These are phyloP conservation scores for Hydraecia micacea DNA, from an alignment of 2,888 invertebrate genomes.

Conservation along the genomic window DNA sequence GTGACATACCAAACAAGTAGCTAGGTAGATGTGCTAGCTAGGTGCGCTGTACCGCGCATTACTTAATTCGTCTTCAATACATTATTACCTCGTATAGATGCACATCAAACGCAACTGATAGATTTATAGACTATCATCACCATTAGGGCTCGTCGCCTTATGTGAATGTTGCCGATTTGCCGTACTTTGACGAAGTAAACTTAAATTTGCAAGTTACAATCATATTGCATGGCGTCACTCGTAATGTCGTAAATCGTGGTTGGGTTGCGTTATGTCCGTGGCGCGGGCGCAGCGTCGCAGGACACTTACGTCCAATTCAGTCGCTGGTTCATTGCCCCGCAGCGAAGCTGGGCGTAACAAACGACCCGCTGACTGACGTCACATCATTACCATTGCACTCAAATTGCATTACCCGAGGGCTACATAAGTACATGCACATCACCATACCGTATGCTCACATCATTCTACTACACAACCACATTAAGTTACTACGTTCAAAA, in stretches of 20 bases:
- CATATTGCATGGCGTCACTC: constrained; percentile 73
- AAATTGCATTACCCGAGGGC: constrained; percentile 76
- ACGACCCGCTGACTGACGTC: constrained; percentile 84
- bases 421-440: constrained; percentile 59
- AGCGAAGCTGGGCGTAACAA: constrained; percentile 78
- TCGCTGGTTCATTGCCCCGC: constrained; percentile 86
- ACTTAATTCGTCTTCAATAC: constrained; percentile 40
- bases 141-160: constrained; percentile 32
- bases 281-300: constrained; percentile 77
- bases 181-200: constrained; percentile 63
- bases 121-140: constrained; percentile 58
- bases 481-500: constrained; percentile 38
- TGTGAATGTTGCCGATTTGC: constrained; percentile 43
- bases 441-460: constrained; percentile 30
- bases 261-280: constrained; percentile 80
- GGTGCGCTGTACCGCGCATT: constrained; percentile 8
- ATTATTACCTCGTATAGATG: constrained; percentile 36
- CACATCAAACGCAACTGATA: constrained; percentile 42
- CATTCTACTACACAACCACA: constrained; percentile 40
- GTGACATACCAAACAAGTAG: constrained; percentile 37
- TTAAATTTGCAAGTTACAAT: constrained; percentile 73
- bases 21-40: constrained; percentile 22
- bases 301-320: constrained; percentile 88
- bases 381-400: constrained; percentile 83
- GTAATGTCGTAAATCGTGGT: constrained; percentile 80